Evolutionary conservation across 2,888 invertebrate species (phyloP).

Genomic region (Anticlea derivata): DNA sequence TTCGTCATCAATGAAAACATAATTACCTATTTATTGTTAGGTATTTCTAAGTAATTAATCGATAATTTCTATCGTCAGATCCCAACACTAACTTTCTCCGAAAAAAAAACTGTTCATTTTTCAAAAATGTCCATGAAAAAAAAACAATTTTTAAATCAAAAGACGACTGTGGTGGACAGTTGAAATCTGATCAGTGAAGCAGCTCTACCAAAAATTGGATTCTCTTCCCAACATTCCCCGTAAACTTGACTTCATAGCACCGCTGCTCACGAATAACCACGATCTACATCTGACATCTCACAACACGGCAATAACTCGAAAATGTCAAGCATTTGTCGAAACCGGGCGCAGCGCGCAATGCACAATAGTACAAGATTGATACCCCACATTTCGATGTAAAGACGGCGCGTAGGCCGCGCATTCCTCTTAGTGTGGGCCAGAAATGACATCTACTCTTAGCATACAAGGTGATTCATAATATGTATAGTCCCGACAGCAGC

Average conservation of each 20-base stretch:
- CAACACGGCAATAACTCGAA: conserved; percentile 35
- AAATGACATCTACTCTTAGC: conserved; percentile 50
- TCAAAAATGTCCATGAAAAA: no score
- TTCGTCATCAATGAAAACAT: no score
- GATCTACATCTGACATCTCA: conserved; percentile 24
- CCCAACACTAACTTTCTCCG: no score
- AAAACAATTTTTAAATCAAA: no score
- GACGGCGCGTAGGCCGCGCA: conserved; percentile 64
- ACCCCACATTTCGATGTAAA: conserved; percentile 37
- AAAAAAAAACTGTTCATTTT: no score
- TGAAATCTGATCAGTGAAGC: no score
- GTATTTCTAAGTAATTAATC: no score
- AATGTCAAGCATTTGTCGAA: conserved; percentile 38
- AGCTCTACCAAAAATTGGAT: neutral
- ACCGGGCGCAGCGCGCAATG: conserved; percentile 29
- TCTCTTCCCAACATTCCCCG: conserved; percentile 1
- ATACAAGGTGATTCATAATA: no score
- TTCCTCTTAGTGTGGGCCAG: conserved; percentile 65
- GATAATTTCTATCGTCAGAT: no score
- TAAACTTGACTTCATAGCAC: conserved; percentile 10
- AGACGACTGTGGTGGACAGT: no score
- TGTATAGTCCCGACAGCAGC: no score
- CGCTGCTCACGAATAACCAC: conserved; percentile 9
- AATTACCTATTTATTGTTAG: no score
- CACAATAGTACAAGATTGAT: conserved; percentile 51